Evolutionary conservation across 1,140 invertebrate species (phyloP).

Genomic region (Aphelinus certus): DNA sequence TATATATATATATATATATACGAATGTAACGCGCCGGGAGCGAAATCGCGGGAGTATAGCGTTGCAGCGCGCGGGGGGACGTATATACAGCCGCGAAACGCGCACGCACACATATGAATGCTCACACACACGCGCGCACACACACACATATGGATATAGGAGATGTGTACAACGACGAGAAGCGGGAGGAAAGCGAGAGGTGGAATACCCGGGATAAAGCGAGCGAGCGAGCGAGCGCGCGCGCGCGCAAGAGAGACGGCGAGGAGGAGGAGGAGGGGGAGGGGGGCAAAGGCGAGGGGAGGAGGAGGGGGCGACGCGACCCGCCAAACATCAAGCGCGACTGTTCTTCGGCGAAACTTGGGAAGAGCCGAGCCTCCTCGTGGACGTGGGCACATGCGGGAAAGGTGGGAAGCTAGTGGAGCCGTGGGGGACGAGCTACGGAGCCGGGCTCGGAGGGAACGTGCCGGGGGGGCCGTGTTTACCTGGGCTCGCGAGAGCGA

Average conservation of each 20-base stretch:
- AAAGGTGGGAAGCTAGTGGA: conserved; percentile 3
- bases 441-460: too few relatives aligned
- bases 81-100: conserved; percentile 19
- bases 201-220: conserved; percentile 17
- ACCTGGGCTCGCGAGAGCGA: neutral
- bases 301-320: neutral
- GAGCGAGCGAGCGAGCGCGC: conserved; percentile 42
- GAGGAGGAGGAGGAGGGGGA: conserved; percentile 43
- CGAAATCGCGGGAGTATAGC: conserved; percentile 21
- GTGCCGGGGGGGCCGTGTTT: too few relatives aligned
- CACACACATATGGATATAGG: too few relatives aligned
- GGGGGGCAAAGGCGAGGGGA: conserved; percentile 38
- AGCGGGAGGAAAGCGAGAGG: neutral
- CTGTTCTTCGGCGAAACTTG: neutral
- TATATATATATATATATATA: neutral
- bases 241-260: conserved; percentile 41
- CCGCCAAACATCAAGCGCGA: neutral
- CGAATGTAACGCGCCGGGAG: neutral
- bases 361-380: too few relatives aligned
- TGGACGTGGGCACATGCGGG: neutral
- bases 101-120: neutral
- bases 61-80: neutral
- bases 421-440: neutral
- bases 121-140: too few relatives aligned
- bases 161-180: neutral